Base-by-base conservation (phyloP, 2,113 vertebrate genomes). In the Mobula hypostoma region DNA sequence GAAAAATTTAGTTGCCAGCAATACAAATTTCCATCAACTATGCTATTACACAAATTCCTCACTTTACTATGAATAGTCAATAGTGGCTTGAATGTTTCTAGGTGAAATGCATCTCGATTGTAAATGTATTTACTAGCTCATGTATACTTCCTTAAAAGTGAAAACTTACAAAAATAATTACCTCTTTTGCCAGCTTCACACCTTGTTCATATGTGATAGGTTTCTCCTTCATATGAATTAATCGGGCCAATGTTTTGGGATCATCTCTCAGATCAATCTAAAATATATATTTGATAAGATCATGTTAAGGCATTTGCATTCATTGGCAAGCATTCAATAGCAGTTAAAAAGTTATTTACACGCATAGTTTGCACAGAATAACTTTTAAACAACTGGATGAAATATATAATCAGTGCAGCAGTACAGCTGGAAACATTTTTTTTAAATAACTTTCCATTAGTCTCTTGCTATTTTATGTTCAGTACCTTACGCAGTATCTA, bases 221-320 rank as follows among this genome's bases (percentile, higher is more conserved):
- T 94, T 98, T 98, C 95, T 98, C 98, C 95, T 98, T 98, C 98
- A 98, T 98, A 70, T 98, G 97, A 70, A 98, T 97, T 94, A 98
- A 95, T n/a, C 98, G 97, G 0, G 97, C 97, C 96, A 98, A 96
- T 32, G 98, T 98, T 96, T 98, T 98, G 94, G 98, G 97, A 94
- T 98, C 98, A 94, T 98, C 98, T 4, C 98, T 97, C 79, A 98
- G 97, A 94, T 98, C 98, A 80, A 98, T 98, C 98, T 98, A 94
- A 94, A 17, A 94, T 36, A 94, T 85, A 96, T 95, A 96, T 93
- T n/a, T 40, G 11, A 36, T 83, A 24, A 36, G 32, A 66, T 40
- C 56, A 66, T 27, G 24, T 82, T 82, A 94, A 19, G 61, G 40
- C 12, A 82, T 63, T 61, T 58, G 21, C 1, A 63, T 94, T 24